Base-by-base conservation (phyloP, 2,797 vertebrate species). In the Anableps anableps region DNA sequence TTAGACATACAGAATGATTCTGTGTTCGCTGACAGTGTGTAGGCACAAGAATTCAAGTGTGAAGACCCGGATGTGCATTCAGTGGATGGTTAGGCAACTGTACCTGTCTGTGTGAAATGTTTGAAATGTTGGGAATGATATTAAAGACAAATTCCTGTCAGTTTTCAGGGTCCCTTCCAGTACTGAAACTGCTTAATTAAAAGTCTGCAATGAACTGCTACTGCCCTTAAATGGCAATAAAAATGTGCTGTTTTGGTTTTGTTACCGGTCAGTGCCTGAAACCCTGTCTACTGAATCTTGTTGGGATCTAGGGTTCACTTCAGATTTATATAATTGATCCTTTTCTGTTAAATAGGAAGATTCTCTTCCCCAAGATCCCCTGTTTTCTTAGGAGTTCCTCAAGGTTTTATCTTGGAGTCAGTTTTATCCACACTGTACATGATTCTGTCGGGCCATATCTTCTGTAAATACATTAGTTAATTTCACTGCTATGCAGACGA, bases 11-110 rank as follows among this genome's bases (percentile, higher is more conserved):
- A 85, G 55, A 74, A 72, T 31, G 55, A 74, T 73, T 74, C 53
- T 73, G 50, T 53, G 29, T 19, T 72, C 64, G 81, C 72, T 76
- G 72, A 73, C 75, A 76, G 31, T 13, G 31, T 84, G 73, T 82
- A 58, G 79, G 66, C 78, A 47, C 74, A 79, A 82, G 60, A 76
- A 74, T 60, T 75, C 14, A 48, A 58, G 43, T 82, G 50, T 74
- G 72, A 72, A 43, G 55, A 19, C 26, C 50, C 62, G 31, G 17
- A 50, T 76, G 73, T 75, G 66, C 48, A 0, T 47, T 21, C 2
- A 71, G 36, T 72, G 60, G 36, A 77, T 51, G 21, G 53, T 80
- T 38, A 45, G 64, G 14, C 58, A 5, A 55, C 8, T 77, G 66
- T 72, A 58, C 41, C 38, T 79, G 47, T 75, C 73, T 76, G 79